Evolutionary conservation across 2,888 invertebrate genomes (phyloP).

Genomic region (Pheosia gnoma): DNA sequence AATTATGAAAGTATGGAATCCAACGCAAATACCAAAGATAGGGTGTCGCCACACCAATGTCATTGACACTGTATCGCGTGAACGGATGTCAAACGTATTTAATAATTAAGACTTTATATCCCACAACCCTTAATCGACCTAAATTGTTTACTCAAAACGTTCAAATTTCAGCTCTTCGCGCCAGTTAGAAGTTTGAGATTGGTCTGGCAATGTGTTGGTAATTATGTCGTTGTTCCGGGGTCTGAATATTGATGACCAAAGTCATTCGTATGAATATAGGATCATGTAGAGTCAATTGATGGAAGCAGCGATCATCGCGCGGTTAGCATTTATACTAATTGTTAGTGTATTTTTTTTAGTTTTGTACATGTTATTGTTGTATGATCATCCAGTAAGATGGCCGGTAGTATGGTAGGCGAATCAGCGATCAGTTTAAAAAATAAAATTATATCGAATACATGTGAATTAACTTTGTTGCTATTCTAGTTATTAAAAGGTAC

Average conservation of each 20-base stretch:
- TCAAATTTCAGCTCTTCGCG: constrained; percentile 1
- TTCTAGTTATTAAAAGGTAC: too few species aligned
- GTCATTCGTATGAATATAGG: constrained; percentile 53
- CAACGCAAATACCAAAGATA: constrained; percentile 33
- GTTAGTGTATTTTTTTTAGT: constrained; percentile 37
- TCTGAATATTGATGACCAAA: constrained; percentile 53
- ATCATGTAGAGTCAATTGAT: constrained; percentile 60
- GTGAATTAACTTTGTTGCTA: too few species aligned
- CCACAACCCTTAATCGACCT: constrained; percentile 14
- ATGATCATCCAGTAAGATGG: constrained; percentile 5
- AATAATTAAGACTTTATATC: constrained; percentile 51
- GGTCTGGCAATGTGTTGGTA: not conserved
- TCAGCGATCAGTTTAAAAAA: too few species aligned
- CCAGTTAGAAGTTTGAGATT: not conserved
- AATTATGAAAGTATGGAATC: constrained; percentile 6
- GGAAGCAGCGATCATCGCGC: constrained; percentile 50
- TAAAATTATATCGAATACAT: too few species aligned
- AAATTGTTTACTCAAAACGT: not conserved
- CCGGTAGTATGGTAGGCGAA: not conserved
- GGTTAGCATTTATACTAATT: constrained; percentile 51
- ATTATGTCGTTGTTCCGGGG: constrained; percentile 20
- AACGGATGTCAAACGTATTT: constrained; percentile 65
- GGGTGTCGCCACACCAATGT: constrained; percentile 45
- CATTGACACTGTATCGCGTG: constrained; percentile 54
- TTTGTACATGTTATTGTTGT: constrained; percentile 22